Conservation (phyloP, 2,113 vertebrate genomes). For the Montifringilla adamsi region DNA sequence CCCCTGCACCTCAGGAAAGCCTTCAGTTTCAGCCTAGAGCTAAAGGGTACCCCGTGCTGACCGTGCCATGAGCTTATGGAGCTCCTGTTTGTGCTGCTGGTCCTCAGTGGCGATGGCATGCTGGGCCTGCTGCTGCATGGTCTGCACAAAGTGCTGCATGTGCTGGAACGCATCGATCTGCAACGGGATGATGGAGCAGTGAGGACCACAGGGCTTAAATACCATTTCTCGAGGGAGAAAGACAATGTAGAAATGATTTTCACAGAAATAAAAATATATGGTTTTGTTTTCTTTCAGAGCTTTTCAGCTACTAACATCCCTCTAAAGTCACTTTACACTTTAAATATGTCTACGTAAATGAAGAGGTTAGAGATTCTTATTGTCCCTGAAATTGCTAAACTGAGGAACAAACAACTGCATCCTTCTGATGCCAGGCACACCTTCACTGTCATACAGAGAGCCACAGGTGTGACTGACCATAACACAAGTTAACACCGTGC, state of each 20-base stretch:
- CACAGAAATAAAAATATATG: background rate
- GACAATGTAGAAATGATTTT: background rate
- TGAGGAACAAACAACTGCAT: background rate
- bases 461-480: background rate
- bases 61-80: conserved; percentile 98
- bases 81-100: conserved; percentile 93
- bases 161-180: conserved; percentile 98
- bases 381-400: background rate
- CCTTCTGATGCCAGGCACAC: background rate
- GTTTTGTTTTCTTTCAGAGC: background rate
- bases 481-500: background rate
- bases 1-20: background rate
- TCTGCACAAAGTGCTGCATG: conserved; percentile 98
- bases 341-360: background rate
- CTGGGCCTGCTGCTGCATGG: conserved; percentile 93
- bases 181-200: background rate
- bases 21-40: background rate
- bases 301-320: background rate
- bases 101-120: conserved; percentile 90
- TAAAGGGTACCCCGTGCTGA: conserved; percentile 50
- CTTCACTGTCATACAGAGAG: background rate
- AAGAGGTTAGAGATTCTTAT: background rate
- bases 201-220: background rate
- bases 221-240: background rate
- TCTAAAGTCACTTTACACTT: background rate